These are phyloP conservation scores for Okamejei kenojei DNA, from an alignment of 2,797 vertebrate genomes.

Conservation along the genomic window DNA sequence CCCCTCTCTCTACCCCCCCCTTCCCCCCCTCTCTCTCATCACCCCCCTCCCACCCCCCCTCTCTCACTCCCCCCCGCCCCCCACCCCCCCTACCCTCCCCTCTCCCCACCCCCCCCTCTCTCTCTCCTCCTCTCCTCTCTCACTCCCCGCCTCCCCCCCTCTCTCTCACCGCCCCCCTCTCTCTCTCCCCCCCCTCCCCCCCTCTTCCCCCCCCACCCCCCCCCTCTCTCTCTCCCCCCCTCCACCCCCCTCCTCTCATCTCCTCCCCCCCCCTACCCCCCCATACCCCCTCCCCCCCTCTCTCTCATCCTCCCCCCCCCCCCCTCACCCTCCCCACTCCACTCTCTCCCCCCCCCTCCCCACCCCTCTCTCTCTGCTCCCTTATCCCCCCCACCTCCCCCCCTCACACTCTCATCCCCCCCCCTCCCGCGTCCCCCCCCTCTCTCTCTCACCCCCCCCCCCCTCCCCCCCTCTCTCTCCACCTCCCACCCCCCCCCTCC, in stretches of 20 bases:
- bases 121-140: not conserved
- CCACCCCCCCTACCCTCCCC: too few species aligned
- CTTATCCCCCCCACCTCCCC: too few species aligned
- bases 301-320: not conserved
- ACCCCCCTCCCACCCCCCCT: too few species aligned
- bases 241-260: not conserved
- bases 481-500: too few species aligned
- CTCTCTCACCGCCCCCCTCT: not conserved
- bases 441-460: not conserved
- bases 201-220: not conserved
- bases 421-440: not conserved
- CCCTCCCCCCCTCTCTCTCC: too few species aligned
- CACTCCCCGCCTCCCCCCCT: not conserved
- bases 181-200: too few species aligned
- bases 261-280: not conserved
- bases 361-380: not conserved
- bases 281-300: too few species aligned
- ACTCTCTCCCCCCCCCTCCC: not conserved
- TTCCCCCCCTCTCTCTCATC: not conserved
- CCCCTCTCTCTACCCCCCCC: not conserved
- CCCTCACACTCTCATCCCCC: not conserved
- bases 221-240: not conserved
- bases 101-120: not conserved
- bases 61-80: too few species aligned
- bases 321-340: not conserved